Evolutionary conservation across 2,113 vertebrate species (phyloP), one percentile per base, ranked within the genome.

Genomic region (Epinephelus cyanopodus): DNA sequence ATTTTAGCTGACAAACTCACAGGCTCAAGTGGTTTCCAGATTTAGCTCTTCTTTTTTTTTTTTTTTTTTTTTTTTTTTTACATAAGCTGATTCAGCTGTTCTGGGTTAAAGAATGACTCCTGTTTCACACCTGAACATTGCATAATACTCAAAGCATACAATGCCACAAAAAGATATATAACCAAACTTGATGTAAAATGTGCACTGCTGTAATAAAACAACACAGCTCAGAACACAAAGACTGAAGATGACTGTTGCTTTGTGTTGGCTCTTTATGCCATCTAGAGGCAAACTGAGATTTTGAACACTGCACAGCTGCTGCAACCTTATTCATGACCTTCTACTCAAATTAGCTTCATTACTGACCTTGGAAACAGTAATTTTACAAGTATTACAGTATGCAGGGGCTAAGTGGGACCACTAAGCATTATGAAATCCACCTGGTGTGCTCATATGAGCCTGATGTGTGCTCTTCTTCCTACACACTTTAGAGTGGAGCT

Each of bases 281-380:
- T 60, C 90, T 90, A 86, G 78, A 90, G 90, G 90, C 33, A 18
- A 74, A 67, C 6, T 61, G 18, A 52, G 58, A 64, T 58, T 61
- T 54, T 83, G 48, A 37, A 48, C 53, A 76, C 25, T 1, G 10
- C 14, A 5, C 29, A 54, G 54, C 33, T 65, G 42, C 37, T 73
- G n/a, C 8, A 67, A 19, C n/a, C 37, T 33, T 29, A 25, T 9
- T 39, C 17, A 25, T 60, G 19, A 74, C 48, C 17, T 37, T 52
- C 61, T 6, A 12, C 48, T 42, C 5, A 42, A 45, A 57, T 52
- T 21, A 65, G 13, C 63, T 21, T 53, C 9, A 73, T 47, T 19
- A 53, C 19, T 45, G 19, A 56, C 12, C 7, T n/a, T 39, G 17
- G 27, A 67, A 15, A 52, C 8, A 17, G 13, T 19, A 2, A 10